Evolutionary conservation across 2,797 vertebrate species (phyloP), one percentile per base, ranked within the genome.

Genomic region (Pantherophis vulpinus): DNA sequence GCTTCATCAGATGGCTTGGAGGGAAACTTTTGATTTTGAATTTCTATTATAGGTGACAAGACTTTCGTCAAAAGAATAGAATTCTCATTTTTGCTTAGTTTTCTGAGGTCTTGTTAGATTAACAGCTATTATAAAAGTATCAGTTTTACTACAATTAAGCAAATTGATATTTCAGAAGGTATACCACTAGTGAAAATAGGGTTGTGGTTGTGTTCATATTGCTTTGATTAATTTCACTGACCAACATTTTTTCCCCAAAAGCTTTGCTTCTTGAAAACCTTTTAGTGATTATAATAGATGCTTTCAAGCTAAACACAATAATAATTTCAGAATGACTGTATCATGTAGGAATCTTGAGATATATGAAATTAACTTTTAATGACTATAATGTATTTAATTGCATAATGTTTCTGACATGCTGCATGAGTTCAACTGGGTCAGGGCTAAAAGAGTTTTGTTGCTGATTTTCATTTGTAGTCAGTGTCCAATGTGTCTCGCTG

Each of bases 21-120:
- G n/a, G 91, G 90, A 93, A 94, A 89, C 1, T 94, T 96, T 89
- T 83, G 94, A 93, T 93, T 55, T 0, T 94, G 88, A 90, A 95
- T 88, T 94, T 94, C 93, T 94, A 95, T 95, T 54, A 1, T 74
- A 95, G 91, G 70, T 94, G 93, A 94, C 86, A 92, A 94, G 58
- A 96, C 95, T 51, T 59, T 87, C 89, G 88, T 63, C 94, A 51
- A 93, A 93, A 42, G 5, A 37, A 13, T 16, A 51, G 94, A 91
- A 66, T 94, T 94, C 47, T 59, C 66, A 88, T 20, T 95, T 91
- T 42, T 66, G 89, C 90, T 95, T 94, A 93, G 90, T 37, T 91
- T 51, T 95, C 47, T 70, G 93, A 94, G 70, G 94, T 92, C 94
- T 27, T 74, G 90, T 94, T 93, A 29, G 55, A 91, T 11, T 10